Evolutionary conservation across 1,140 invertebrate genomes (phyloP).

Genomic region (Alviniconcha marisindica): DNA sequence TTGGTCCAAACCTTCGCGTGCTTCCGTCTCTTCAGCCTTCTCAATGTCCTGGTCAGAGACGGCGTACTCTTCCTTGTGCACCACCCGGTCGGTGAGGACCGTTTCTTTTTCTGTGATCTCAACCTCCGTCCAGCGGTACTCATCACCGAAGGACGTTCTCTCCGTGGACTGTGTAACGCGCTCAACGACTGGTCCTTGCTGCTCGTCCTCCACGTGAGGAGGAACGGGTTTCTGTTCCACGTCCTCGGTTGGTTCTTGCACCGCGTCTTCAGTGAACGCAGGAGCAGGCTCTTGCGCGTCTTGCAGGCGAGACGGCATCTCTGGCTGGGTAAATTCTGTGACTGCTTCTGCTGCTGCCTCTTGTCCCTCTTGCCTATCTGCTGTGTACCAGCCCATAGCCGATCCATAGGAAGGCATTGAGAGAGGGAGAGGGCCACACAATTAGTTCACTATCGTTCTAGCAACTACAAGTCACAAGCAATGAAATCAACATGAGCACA

Average conservation of each 20-base stretch:
- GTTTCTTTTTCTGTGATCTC: slow-evolving; percentile 35
- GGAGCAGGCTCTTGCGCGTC: neutral
- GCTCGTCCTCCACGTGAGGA: neutral
- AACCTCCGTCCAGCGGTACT: slow-evolving; percentile 33
- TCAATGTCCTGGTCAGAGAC: neutral
- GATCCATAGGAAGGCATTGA: slow-evolving; percentile 57
- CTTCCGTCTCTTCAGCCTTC: neutral
- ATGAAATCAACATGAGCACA: slow-evolving; percentile 28
- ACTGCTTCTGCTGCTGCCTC: slow-evolving; percentile 9
- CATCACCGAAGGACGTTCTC: slow-evolving; percentile 11
- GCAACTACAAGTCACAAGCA: neutral
- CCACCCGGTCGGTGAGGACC: slow-evolving; percentile 21
- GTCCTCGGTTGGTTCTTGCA: neutral
- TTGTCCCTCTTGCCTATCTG: slow-evolving; percentile 45
- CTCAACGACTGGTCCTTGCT: slow-evolving; percentile 4
- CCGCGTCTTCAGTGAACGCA: neutral
- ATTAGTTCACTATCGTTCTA: slow-evolving; percentile 45
- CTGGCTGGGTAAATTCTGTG: slow-evolving; percentile 4
- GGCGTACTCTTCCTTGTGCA: slow-evolving; percentile 14
- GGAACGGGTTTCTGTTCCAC: neutral
- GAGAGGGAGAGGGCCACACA: slow-evolving; percentile 51
- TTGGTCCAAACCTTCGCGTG: neutral
- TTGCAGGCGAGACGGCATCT: neutral
- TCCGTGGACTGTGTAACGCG: neutral
- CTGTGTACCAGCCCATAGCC: slow-evolving; percentile 47